Conservation (phyloP, 2,888 invertebrate species). For the Metallyticus violacea region DNA sequence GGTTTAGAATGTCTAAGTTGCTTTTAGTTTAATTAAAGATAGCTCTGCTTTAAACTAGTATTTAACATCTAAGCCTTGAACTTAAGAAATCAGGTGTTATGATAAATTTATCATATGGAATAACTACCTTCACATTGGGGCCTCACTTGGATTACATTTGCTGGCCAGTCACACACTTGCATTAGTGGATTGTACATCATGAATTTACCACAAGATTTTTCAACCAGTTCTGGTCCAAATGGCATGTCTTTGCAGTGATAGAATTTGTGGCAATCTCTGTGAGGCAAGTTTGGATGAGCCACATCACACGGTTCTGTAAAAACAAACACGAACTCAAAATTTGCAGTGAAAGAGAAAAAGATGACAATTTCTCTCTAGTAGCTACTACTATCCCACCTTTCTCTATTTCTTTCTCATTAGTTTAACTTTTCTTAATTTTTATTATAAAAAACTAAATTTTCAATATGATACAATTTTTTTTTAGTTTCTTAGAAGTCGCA, state of each 20-base stretch:
- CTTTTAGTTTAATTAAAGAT: background rate
- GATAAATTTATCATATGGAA: background rate
- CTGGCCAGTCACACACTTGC: constrained; percentile 65
- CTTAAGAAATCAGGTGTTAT: background rate
- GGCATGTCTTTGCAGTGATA: constrained; percentile 58
- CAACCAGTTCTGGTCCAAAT: constrained; percentile 52
- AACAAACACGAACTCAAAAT: too few relatives aligned
- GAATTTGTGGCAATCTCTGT: constrained; percentile 64
- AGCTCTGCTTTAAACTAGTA: background rate
- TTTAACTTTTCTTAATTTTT: too few relatives aligned
- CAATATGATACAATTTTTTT: too few relatives aligned
- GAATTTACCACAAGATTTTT: constrained; percentile 62
- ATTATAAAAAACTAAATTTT: too few relatives aligned
- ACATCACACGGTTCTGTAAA: constrained; percentile 47
- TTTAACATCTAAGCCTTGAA: background rate
- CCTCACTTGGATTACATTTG: constrained; percentile 54
- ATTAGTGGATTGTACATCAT: constrained; percentile 65
- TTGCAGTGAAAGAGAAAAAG: too few relatives aligned
- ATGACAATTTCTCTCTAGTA: too few relatives aligned
- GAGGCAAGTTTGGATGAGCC: constrained; percentile 56
- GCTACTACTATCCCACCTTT: too few relatives aligned
- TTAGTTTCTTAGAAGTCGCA: too few relatives aligned
- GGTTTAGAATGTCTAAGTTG: background rate
- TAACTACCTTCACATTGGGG: constrained; percentile 54
- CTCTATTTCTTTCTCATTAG: too few relatives aligned